Conservation (phyloP, 2,888 invertebrate genomes). For the Cheilosia grossa region DNA sequence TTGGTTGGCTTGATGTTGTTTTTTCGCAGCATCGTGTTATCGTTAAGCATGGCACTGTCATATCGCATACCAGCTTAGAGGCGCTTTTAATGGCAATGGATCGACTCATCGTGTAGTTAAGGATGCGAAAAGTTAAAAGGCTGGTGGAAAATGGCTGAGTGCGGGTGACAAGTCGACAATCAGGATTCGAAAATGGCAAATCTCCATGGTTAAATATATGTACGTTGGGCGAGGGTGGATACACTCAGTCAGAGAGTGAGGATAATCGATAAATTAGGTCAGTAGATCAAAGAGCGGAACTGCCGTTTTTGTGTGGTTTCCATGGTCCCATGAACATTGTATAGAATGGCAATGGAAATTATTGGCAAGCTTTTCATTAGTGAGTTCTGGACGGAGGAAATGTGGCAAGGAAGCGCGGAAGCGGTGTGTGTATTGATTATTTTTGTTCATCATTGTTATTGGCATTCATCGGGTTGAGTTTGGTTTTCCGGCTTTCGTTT, state of each 20-base stretch:
- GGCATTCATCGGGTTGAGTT: not conserved
- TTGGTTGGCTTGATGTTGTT: conserved; percentile 39
- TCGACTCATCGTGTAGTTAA: conserved; percentile 54
- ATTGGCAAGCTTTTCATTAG: conserved; percentile 49
- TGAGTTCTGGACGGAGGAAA: conserved; percentile 13
- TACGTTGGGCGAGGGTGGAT: not conserved
- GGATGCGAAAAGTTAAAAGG: conserved; percentile 58
- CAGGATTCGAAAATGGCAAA: conserved; percentile 68
- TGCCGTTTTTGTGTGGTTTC: conserved; percentile 39
- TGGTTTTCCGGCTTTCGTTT: not conserved
- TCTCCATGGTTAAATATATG: conserved; percentile 38
- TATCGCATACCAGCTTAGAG: conserved; percentile 35
- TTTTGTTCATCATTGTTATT: conserved; percentile 28
- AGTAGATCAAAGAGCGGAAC: conserved; percentile 70
- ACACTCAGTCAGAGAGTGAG: not conserved
- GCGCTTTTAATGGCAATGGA: conserved; percentile 50
- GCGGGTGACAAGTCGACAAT: conserved; percentile 68
- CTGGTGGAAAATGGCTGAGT: conserved; percentile 9
- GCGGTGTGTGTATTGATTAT: conserved; percentile 23
- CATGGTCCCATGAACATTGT: conserved; percentile 21
- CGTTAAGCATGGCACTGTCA: conserved; percentile 18
- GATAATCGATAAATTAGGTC: conserved; percentile 71
- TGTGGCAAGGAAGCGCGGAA: not conserved
- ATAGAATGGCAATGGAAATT: conserved; percentile 12
- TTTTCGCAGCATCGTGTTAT: conserved; percentile 44